A percentile compares a stretch with the other conserved stretches of the same genome.
phyloP scores from a whole-genome alignment of 2,888 invertebrate species.

The Nasonovia ribisnigri region DNA sequence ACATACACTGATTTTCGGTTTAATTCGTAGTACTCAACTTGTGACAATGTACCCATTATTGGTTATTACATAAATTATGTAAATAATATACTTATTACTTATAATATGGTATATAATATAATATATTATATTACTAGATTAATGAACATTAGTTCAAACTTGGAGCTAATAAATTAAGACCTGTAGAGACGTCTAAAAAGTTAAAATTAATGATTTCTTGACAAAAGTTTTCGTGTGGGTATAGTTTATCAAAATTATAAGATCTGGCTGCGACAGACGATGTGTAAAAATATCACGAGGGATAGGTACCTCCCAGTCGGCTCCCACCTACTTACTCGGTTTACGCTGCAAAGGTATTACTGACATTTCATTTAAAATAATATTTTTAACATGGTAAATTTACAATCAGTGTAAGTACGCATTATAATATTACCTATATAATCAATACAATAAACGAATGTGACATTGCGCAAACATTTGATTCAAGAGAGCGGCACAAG shows the following conservation, averaged over 20 bases:
- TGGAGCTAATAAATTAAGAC: neutral
- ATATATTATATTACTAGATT: neutral
- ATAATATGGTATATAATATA: neutral
- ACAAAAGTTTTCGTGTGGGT: neutral
- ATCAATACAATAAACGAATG: neutral
- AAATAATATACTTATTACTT: neutral
- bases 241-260: constrained; percentile 26
- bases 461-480: neutral
- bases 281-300: neutral
- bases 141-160: neutral
- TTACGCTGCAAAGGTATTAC: neutral
- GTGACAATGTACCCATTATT: neutral
- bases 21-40: neutral
- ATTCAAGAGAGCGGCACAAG: neutral
- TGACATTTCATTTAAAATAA: neutral
- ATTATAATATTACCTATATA: neutral
- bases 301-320: neutral
- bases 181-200: neutral
- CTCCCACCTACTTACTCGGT: neutral
- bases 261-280: neutral
- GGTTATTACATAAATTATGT: neutral
- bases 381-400: neutral
- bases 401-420: neutral
- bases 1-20: neutral
- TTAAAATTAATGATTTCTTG: neutral